phyloP scores from a whole-genome alignment of 2,113 vertebrate species.

The Mus spicilegus region DNA sequence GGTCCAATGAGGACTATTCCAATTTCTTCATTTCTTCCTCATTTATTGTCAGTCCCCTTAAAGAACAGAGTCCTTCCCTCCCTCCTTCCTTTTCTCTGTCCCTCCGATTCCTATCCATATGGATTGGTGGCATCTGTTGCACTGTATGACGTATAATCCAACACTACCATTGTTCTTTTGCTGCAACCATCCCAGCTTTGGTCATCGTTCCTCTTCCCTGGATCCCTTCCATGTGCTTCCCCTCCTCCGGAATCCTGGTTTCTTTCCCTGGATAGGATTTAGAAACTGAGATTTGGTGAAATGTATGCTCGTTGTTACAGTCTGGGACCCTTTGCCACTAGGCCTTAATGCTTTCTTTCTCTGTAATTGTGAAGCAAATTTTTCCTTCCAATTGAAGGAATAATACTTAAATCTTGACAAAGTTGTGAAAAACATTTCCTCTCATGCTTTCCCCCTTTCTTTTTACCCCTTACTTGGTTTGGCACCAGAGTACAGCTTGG shows the following conservation, averaged over 20 bases:
- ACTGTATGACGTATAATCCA: neutral
- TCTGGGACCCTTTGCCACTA: no score
- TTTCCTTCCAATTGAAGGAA: neutral
- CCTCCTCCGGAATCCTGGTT: neutral
- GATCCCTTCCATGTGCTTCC: neutral
- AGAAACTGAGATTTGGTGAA: conserved; percentile 38
- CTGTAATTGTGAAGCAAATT: neutral
- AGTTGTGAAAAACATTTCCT: neutral
- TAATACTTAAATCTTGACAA: conserved; percentile 6
- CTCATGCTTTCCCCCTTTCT: neutral
- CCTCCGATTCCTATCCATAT: neutral
- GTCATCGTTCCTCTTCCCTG: neutral
- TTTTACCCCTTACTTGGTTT: neutral
- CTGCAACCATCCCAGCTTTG: neutral
- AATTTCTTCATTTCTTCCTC: neutral
- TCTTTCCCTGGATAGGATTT: conserved; percentile 32
- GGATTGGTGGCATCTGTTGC: neutral
- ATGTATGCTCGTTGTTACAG: neutral
- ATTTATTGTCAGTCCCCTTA: conserved; percentile 19
- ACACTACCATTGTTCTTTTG: neutral
- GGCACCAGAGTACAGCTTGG: neutral
- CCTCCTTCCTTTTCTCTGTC: neutral
- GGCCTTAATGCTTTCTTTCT: neutral
- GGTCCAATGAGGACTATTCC: neutral
- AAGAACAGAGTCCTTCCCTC: neutral